Conservation (phyloP, 2,113 vertebrate genomes). For the Gallinago paraguaiae region DNA sequence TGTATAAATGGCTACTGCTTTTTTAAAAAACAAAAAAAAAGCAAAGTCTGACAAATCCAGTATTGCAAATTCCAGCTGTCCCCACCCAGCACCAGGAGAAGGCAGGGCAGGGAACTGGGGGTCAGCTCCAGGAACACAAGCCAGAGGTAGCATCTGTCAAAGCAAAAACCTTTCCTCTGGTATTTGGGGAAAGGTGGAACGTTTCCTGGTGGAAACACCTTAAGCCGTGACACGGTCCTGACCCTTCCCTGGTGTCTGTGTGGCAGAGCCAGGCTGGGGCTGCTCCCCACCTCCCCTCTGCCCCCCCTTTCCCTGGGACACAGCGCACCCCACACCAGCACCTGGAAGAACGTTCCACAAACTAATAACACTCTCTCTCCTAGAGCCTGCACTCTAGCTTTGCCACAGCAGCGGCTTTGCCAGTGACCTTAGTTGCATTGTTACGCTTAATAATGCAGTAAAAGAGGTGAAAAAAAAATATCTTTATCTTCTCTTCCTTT, state of each 20-base stretch:
- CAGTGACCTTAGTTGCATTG: conserved; percentile 28
- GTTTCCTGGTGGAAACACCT: not conserved
- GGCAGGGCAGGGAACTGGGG: not conserved
- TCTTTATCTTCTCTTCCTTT: conserved; percentile 45
- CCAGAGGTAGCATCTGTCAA: not conserved
- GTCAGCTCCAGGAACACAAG: not conserved
- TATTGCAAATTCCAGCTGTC: not conserved
- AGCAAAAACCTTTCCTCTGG: not conserved
- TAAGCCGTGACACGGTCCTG: not conserved
- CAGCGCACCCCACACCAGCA: not conserved
- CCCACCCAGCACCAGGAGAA: not conserved
- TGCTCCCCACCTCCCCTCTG: not conserved
- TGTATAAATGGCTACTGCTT: conserved; percentile 17
- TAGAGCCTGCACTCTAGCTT: conserved; percentile 34
- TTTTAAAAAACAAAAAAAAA: not conserved
- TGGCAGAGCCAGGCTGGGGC: not conserved
- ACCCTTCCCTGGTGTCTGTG: not conserved
- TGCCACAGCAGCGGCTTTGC: conserved; percentile 39
- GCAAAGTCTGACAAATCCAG: not conserved
- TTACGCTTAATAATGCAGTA: conserved; percentile 9
- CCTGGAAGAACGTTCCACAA: not conserved
- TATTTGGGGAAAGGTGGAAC: not conserved
- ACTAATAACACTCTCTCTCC: not conserved
- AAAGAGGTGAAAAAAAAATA: conserved; percentile 44
- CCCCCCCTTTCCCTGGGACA: not conserved